Conservation (phyloP, 1,140 invertebrate species). For the Drosophila lini region DNA sequence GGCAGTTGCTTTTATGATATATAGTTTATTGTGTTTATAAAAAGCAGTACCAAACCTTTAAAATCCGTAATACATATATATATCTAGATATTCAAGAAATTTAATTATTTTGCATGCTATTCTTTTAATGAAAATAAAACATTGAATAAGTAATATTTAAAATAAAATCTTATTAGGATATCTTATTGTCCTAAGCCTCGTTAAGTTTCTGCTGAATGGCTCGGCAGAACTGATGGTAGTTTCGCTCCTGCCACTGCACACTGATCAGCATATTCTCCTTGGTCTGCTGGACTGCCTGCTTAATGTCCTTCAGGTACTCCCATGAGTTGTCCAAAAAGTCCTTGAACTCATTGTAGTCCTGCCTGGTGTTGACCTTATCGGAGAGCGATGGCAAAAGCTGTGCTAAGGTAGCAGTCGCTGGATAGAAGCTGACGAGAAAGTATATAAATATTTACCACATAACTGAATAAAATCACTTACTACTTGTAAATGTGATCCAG, state of each 20-base stretch:
- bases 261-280: slow-evolving; percentile 85
- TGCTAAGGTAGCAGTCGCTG: slow-evolving; percentile 76
- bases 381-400: slow-evolving; percentile 83
- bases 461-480: slow-evolving; percentile 84
- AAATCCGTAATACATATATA: too few species aligned
- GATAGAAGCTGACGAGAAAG: slow-evolving; percentile 75
- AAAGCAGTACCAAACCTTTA: too few species aligned
- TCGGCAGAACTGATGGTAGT: slow-evolving; percentile 48
- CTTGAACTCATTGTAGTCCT: slow-evolving; percentile 84
- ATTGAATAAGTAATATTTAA: neutral
- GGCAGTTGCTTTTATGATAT: neutral
- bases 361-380: slow-evolving; percentile 80
- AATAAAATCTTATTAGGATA: neutral
- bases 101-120: too few species aligned
- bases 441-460: neutral
- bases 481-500: slow-evolving; percentile 85
- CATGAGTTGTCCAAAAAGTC: slow-evolving; percentile 81
- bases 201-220: neutral
- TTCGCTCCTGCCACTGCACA: slow-evolving; percentile 85
- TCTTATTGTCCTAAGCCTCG: neutral
- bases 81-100: too few species aligned
- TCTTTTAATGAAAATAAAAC: too few species aligned
- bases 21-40: too few species aligned
- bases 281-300: slow-evolving; percentile 84
- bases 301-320: slow-evolving; percentile 81